Conservation (phyloP, 2,888 invertebrate species). For the Cheilosia vulpina region DNA sequence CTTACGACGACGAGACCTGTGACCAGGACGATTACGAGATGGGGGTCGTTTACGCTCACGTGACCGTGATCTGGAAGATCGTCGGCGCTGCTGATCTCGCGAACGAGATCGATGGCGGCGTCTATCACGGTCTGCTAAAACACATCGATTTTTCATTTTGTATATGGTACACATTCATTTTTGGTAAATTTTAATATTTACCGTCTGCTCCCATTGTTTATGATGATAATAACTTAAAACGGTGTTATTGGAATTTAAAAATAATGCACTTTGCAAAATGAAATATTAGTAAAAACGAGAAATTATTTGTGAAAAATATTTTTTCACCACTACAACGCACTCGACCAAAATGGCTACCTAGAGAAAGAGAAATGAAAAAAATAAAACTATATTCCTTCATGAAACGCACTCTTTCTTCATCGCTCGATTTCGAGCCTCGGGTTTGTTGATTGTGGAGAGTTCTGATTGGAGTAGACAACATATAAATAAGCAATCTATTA, state of each 20-base stretch:
- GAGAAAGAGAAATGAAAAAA: conserved; percentile 24
- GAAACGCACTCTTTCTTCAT: conserved; percentile 8
- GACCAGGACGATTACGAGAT: conserved; percentile 80
- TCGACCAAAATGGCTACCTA: conserved; percentile 42
- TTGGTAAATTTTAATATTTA: conserved; percentile 18
- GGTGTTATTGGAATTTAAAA: not conserved
- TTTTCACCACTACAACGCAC: conserved; percentile 16
- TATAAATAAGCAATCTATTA: no score
- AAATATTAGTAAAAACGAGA: not conserved
- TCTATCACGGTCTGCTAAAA: conserved; percentile 76
- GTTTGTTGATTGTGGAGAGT: not conserved
- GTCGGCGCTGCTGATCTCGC: conserved; percentile 76
- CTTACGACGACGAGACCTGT: conserved; percentile 90
- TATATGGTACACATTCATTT: not conserved
- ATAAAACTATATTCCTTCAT: conserved; percentile 3
- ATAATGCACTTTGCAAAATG: not conserved
- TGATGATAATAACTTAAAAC: not conserved
- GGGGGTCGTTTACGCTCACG: conserved; percentile 84
- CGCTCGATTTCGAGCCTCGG: conserved; percentile 20
- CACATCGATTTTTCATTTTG: conserved; percentile 23
- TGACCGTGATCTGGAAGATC: conserved; percentile 86
- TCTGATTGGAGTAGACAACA: not conserved
- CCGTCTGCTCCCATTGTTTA: conserved; percentile 68
- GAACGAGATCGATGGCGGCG: conserved; percentile 77
- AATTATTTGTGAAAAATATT: conserved; percentile 1